Evolutionary conservation across 1,140 invertebrate genomes (phyloP).

Genomic region (Coptotermes formosanus): DNA sequence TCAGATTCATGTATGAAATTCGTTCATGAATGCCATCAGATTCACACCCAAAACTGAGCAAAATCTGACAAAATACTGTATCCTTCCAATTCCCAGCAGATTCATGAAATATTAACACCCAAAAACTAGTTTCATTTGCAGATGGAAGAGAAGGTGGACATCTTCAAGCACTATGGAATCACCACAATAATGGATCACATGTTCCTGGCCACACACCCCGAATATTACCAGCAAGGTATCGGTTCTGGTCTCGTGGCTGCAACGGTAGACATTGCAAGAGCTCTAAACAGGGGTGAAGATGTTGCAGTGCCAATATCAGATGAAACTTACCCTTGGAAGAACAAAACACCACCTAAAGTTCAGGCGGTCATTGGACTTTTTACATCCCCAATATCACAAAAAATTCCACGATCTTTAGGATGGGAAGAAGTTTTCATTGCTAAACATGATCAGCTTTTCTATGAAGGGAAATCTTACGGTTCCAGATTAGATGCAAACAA

Average conservation of each 20-base stretch:
- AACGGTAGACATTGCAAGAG: neutral
- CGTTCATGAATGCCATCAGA: no score
- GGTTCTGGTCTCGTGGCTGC: neutral
- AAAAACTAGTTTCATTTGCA: neutral
- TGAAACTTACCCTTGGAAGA: neutral
- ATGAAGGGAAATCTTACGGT: neutral
- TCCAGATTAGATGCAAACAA: neutral
- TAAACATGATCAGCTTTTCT: neutral
- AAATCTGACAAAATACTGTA: no score
- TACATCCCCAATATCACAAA: neutral
- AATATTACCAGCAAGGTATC: neutral
- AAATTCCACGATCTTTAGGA: neutral
- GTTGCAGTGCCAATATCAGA: neutral
- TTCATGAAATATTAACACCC: no score
- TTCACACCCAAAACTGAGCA: no score
- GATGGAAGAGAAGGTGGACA: neutral
- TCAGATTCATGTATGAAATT: no score
- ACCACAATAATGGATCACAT: neutral
- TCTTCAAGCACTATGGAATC: neutral
- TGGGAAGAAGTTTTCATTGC: neutral
- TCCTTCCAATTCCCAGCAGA: no score
- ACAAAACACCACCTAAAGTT: neutral
- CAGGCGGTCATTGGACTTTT: neutral
- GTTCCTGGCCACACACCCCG: neutral
- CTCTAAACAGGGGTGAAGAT: neutral